Conservation (phyloP, 2,113 vertebrate species). For the Ciconia maguari region DNA sequence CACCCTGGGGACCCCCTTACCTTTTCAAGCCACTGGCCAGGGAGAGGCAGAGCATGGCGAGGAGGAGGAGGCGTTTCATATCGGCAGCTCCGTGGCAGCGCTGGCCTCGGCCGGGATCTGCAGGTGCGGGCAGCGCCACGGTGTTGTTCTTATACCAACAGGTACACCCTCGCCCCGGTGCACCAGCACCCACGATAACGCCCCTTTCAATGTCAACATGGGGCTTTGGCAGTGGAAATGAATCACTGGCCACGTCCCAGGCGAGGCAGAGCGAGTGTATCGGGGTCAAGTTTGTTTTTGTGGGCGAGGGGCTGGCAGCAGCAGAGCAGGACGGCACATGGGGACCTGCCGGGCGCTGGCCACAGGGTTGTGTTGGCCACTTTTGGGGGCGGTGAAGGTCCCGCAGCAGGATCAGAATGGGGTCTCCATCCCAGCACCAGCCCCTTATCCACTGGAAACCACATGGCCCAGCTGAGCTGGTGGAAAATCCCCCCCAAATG, state of each 20-base stretch:
- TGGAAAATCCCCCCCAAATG: fast-evolving
- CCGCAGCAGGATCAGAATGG: fast-evolving
- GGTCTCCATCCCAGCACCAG: fast-evolving
- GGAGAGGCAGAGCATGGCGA: not conserved
- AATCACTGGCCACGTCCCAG: constrained; percentile 27
- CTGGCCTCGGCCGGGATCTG: not conserved
- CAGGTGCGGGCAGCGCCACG: not conserved
- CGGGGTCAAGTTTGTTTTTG: constrained; percentile 7
- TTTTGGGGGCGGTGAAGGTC: not conserved
- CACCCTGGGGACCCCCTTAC: constrained; percentile 1
- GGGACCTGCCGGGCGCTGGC: not conserved
- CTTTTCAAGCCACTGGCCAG: constrained; percentile 15
- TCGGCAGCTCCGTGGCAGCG: not conserved
- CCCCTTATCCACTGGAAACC: fast-evolving
- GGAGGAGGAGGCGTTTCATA: constrained; percentile 50
- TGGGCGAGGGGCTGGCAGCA: not conserved
- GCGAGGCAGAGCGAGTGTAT: not conserved
- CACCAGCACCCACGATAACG: not conserved
- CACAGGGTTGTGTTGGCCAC: fast-evolving
- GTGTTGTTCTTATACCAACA: constrained; percentile 3
- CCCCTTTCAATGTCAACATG: constrained; percentile 36
- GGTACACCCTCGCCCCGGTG: not conserved
- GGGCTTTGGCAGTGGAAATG: not conserved
- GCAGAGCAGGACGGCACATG: fast-evolving
- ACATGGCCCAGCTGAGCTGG: fast-evolving